Conservation (phyloP, 2,797 vertebrate species). For the Microchirus variegatus region DNA sequence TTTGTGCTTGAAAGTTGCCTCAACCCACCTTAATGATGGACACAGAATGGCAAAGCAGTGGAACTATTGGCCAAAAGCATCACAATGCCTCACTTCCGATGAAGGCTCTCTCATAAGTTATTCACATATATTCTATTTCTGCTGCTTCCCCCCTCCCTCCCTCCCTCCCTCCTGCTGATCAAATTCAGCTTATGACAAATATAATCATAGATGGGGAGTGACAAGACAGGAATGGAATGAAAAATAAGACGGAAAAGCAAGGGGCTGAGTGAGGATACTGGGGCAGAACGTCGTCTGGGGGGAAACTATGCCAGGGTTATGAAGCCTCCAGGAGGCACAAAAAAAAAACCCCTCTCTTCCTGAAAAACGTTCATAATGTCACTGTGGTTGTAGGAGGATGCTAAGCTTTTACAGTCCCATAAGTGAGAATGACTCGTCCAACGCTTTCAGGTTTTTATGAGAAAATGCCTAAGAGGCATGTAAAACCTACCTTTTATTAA, state of each 20-base stretch:
- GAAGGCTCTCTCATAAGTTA: conserved; percentile 51
- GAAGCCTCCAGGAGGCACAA: conserved; percentile 16
- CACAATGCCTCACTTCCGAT: conserved; percentile 48
- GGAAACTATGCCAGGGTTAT: conserved; percentile 30
- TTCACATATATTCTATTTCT: conserved; percentile 44
- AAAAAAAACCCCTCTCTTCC: conserved; percentile 11
- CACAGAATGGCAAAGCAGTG: conserved; percentile 50
- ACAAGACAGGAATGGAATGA: conserved; percentile 26
- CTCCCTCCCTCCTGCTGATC: conserved; percentile 23
- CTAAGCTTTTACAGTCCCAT: conserved; percentile 55
- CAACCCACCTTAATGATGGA: conserved; percentile 59
- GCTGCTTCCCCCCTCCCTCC: neutral
- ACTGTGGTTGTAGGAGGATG: conserved; percentile 51
- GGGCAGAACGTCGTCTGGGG: conserved; percentile 19
- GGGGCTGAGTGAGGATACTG: neutral
- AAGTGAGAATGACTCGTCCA: conserved; percentile 46
- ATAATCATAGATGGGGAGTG: conserved; percentile 27
- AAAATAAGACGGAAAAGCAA: conserved; percentile 13
- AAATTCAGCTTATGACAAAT: conserved; percentile 44
- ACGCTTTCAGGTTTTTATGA: conserved; percentile 64
- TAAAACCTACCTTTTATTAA: conserved; percentile 72
- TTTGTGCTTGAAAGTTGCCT: conserved; percentile 27
- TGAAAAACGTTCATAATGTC: conserved; percentile 24
- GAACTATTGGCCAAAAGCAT: conserved; percentile 55
- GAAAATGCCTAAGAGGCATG: conserved; percentile 59